Evolutionary conservation across 2,113 vertebrate species (phyloP).

Genomic region (Cygnus atratus): DNA sequence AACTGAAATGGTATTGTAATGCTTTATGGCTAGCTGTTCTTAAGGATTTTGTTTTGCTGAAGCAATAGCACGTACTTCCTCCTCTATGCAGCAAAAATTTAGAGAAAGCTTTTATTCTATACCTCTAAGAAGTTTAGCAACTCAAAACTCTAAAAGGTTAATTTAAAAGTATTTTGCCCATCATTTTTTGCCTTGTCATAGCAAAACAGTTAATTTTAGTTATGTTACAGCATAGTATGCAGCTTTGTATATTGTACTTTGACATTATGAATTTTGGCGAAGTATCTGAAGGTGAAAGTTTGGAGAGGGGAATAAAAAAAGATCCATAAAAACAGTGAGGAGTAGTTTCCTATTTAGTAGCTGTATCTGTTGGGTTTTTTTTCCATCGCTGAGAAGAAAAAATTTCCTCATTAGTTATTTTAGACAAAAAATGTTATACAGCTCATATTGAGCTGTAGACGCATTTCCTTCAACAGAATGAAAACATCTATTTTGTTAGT

Average conservation of each 20-base stretch:
- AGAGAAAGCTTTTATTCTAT: background rate
- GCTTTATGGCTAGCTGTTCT: slow-evolving; percentile 18
- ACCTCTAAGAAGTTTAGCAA: background rate
- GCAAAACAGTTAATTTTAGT: background rate
- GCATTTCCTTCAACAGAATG: background rate
- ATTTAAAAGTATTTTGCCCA: background rate
- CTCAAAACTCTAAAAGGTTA: background rate
- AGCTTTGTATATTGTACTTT: background rate
- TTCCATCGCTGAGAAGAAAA: background rate
- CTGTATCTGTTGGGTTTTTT: background rate
- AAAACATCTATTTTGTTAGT: background rate
- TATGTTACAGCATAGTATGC: background rate
- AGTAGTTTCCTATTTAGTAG: background rate
- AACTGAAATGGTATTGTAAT: slow-evolving; percentile 25
- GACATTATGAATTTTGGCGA: background rate
- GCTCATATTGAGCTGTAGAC: background rate
- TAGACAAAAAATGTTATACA: background rate
- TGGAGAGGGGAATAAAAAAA: background rate
- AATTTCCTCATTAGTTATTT: background rate
- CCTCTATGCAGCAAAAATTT: background rate
- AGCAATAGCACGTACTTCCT: background rate
- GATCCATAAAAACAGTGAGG: background rate
- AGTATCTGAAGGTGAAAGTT: background rate
- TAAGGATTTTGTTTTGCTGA: background rate
- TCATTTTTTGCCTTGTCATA: background rate